Conservation (phyloP, 1,140 invertebrate genomes). For the Rhyzopertha dominica region DNA sequence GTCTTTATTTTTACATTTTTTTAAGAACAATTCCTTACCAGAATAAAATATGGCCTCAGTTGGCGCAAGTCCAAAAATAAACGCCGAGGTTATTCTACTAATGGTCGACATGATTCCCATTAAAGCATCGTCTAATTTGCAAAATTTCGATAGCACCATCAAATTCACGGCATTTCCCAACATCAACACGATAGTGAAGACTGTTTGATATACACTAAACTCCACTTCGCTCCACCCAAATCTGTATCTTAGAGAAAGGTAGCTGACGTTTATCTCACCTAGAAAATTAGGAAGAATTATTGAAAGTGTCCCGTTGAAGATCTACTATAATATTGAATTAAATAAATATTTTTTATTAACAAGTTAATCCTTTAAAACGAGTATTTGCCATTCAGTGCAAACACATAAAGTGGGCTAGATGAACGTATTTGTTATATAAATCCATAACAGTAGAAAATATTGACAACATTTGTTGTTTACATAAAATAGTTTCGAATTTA, state of each 20-base stretch:
- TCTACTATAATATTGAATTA: no score
- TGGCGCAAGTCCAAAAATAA: slow-evolving; percentile 71
- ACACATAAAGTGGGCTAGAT: no score
- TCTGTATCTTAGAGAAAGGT: slow-evolving; percentile 34
- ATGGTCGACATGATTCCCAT: slow-evolving; percentile 71
- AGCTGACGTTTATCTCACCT: slow-evolving; percentile 39
- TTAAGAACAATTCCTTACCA: slow-evolving; percentile 49
- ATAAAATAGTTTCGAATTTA: no score
- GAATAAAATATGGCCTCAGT: slow-evolving; percentile 68
- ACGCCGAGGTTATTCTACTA: slow-evolving; percentile 68
- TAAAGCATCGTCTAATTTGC: slow-evolving; percentile 71
- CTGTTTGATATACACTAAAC: slow-evolving; percentile 38
- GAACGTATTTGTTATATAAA: no score
- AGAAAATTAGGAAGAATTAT: slow-evolving; percentile 17
- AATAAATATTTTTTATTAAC: no score
- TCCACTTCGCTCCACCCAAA: slow-evolving; percentile 37
- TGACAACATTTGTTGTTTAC: no score
- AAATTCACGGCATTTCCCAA: slow-evolving; percentile 50
- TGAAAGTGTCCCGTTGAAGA: no score
- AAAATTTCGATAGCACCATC: slow-evolving; percentile 68
- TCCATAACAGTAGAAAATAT: no score
- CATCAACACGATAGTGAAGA: slow-evolving; percentile 33
- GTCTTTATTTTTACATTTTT: no score
- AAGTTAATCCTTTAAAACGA: no score
- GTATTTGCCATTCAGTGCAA: no score